Conservation (phyloP, 1,140 invertebrate genomes). For the Sipha flava region DNA sequence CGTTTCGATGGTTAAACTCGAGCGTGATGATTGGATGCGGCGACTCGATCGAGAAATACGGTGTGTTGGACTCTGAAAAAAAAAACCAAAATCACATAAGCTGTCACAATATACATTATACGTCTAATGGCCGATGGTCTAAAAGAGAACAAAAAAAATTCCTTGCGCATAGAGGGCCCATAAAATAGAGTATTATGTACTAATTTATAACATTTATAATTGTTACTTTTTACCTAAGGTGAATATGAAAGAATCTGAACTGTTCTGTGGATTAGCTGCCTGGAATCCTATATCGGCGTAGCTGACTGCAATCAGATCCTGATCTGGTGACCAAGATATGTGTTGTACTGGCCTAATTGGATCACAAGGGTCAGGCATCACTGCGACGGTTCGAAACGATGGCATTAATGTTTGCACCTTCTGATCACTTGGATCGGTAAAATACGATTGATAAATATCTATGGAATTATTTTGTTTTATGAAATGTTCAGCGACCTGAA, state of each 20-base stretch:
- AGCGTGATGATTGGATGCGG: slow-evolving; percentile 61
- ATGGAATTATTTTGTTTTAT: slow-evolving; percentile 58
- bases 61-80: slow-evolving; percentile 40
- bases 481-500: slow-evolving; percentile 52
- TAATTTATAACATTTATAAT: no score
- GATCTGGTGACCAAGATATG: slow-evolving; percentile 77
- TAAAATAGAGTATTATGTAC: no score
- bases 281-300: slow-evolving; percentile 82
- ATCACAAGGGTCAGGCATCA: not conserved
- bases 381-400: not conserved
- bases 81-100: no score
- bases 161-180: no score
- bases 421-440: slow-evolving; percentile 38
- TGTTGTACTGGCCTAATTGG: slow-evolving; percentile 67
- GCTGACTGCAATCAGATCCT: slow-evolving; percentile 72
- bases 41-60: not conserved
- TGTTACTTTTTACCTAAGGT: slow-evolving; percentile 57
- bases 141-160: no score
- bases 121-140: no score
- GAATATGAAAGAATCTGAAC: slow-evolving; percentile 75
- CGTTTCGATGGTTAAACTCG: slow-evolving; percentile 90
- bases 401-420: not conserved
- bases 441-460: slow-evolving; percentile 56
- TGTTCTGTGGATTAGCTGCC: slow-evolving; percentile 53
- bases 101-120: no score